Base-by-base conservation (phyloP, 2,797 vertebrate genomes). In the Paguma larvata region DNA sequence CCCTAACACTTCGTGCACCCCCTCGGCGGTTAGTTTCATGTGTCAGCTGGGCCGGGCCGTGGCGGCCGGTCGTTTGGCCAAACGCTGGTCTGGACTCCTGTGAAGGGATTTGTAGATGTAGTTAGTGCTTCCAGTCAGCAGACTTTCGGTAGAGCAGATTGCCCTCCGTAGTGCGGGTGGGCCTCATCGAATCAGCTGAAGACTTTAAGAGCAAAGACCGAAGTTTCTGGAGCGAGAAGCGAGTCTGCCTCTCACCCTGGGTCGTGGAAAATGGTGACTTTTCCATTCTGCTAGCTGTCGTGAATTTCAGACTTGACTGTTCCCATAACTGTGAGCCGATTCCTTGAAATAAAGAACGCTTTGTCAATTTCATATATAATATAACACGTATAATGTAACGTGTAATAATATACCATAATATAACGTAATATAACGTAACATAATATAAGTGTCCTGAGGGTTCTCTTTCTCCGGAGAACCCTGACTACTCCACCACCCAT, bases 271-370 rank as follows among this genome's bases (percentile, higher is more conserved):
- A 67, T 13, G 30, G 23, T 34, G n/a, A 82, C 30, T 78, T 77
- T 96, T 80, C 70, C 41, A 13, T 79, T 32, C 72, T 92, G 63
- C 63, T 46, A 56, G 48, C 88, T 82, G 34, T 23, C 32, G 19
- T 70, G 75, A 68, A 44, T 89, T 95, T 68, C 72, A 77, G 94
- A 48, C 59, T 90, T 88, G 70, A 34, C 44, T 65, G 1, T 13
- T 68, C 32, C n/a, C 8, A 7, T 6, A 25, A 46, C 53, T n/a
- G 32, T 13, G 63, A 79, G 48, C 48, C 68, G 84, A 0, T 84
- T 94, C 67, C 56, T 91, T 89, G 65, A 83, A 84, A 56, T 83
- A 73, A 83, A 15, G 89, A 48, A 51, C 19, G 6, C 73, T 84
- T 7, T 15, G 32, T 56, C 10, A 19, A 0, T 80, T 27, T n/a